Evolutionary conservation across 1,140 invertebrate species (phyloP).

Genomic region (Heliconius hermathena): DNA sequence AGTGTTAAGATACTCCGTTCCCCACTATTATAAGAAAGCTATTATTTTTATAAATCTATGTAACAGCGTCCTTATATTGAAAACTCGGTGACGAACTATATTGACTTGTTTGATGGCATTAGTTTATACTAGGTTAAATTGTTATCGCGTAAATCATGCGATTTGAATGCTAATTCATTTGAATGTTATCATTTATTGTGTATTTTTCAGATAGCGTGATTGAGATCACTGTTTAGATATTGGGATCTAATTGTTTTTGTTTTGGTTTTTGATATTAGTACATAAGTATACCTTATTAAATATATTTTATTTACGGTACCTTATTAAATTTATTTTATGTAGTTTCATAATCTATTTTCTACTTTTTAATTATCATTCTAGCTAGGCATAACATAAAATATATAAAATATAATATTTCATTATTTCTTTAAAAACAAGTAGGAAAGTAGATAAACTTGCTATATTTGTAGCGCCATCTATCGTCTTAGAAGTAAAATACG

Average conservation of each 20-base stretch:
- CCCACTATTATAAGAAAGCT: too few species aligned
- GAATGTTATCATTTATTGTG: slow-evolving; percentile 28
- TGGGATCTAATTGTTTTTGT: background rate
- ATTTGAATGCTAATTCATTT: slow-evolving; percentile 28
- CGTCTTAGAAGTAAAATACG: background rate
- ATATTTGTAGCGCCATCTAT: background rate
- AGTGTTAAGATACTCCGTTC: too few species aligned
- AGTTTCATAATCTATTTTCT: background rate
- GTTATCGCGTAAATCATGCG: slow-evolving; percentile 34
- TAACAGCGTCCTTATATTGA: slow-evolving; percentile 16
- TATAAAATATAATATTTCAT: background rate
- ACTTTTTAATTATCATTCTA: background rate
- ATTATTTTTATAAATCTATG: background rate
- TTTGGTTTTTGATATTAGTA: background rate
- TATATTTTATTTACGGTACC: too few species aligned
- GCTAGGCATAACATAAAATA: background rate
- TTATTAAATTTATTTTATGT: too few species aligned
- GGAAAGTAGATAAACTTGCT: background rate
- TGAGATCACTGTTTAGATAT: slow-evolving; percentile 5
- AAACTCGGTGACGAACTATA: slow-evolving; percentile 32
- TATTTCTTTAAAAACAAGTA: background rate
- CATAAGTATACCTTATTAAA: too few species aligned
- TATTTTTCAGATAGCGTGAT: background rate
- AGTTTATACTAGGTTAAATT: slow-evolving; percentile 35
- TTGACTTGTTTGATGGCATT: slow-evolving; percentile 25